phyloP scores from a whole-genome alignment of 2,888 invertebrate species.

The Cancer borealis region DNA sequence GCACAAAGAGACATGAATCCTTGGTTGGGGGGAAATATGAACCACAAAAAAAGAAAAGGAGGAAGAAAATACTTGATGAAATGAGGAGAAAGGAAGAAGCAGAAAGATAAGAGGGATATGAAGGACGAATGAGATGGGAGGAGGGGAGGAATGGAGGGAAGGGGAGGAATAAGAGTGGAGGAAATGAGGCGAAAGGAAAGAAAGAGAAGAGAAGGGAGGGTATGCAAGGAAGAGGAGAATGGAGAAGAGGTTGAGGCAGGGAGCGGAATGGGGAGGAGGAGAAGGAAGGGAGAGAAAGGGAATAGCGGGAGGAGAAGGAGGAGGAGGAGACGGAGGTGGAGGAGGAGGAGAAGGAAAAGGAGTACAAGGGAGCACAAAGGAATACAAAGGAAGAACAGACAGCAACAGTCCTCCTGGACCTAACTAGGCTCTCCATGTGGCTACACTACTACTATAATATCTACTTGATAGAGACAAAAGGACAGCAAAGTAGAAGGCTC shows the following conservation, averaged over 20 bases:
- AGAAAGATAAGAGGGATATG: neutral
- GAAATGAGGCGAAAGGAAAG: neutral
- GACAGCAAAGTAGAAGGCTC: too few relatives aligned
- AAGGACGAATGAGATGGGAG: neutral
- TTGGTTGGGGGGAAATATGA: conserved; percentile 1
- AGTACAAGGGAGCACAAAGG: too few relatives aligned
- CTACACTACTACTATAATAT: too few relatives aligned
- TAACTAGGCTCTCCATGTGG: too few relatives aligned
- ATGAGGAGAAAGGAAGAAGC: conserved; percentile 2
- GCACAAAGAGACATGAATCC: conserved; percentile 35
- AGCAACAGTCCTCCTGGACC: too few relatives aligned
- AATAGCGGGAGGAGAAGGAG: neutral
- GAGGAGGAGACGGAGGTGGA: neutral
- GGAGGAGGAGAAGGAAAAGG: neutral
- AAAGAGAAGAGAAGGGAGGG: neutral
- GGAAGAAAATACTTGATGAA: neutral
- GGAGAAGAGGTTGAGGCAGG: neutral
- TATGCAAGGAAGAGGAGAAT: neutral
- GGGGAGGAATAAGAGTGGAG: neutral
- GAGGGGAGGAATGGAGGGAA: neutral
- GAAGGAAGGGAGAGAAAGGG: neutral
- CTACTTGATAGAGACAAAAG: too few relatives aligned
- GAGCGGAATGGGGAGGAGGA: neutral
- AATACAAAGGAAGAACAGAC: too few relatives aligned
- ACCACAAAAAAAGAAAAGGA: neutral